Evolutionary conservation across 2,888 invertebrate genomes (phyloP).

Genomic region (Caenorhabditis afra): DNA sequence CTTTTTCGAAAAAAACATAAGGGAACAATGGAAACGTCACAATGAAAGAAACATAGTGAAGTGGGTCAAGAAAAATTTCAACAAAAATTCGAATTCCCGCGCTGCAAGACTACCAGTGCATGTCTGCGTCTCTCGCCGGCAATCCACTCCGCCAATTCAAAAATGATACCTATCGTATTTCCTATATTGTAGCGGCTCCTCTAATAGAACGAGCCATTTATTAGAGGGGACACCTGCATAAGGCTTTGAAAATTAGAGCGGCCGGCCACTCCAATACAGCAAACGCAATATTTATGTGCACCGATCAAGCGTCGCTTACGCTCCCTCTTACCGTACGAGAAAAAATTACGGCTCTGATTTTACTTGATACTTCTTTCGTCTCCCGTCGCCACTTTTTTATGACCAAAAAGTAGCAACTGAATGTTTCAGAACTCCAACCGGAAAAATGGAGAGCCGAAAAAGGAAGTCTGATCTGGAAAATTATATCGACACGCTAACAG

Average conservation of each 20-base stretch:
- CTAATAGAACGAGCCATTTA: too few relatives aligned
- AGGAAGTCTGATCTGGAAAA: constrained; percentile 70
- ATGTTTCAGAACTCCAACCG: background rate
- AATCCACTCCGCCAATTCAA: background rate
- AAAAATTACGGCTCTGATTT: too few relatives aligned
- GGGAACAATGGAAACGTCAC: background rate
- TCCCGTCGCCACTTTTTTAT: too few relatives aligned
- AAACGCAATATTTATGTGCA: too few relatives aligned
- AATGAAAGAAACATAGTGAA: background rate
- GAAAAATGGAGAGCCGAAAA: constrained; percentile 72
- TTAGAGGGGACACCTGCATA: too few relatives aligned
- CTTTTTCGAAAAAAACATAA: constrained; percentile 12
- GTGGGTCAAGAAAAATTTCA: too few relatives aligned
- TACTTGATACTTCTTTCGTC: too few relatives aligned
- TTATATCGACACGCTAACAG: constrained; percentile 72
- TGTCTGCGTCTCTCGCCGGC: constrained; percentile 1
- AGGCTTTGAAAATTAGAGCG: too few relatives aligned
- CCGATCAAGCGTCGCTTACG: too few relatives aligned
- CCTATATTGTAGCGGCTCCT: background rate
- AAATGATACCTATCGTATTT: background rate
- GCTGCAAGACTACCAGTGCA: background rate
- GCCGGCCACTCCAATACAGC: too few relatives aligned
- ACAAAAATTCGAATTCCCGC: background rate
- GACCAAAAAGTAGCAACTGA: too few relatives aligned
- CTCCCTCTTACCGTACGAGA: too few relatives aligned